These are phyloP conservation scores for Anguilla obscura DNA, from an alignment of 2,797 vertebrate species.

Conservation along the genomic window DNA sequence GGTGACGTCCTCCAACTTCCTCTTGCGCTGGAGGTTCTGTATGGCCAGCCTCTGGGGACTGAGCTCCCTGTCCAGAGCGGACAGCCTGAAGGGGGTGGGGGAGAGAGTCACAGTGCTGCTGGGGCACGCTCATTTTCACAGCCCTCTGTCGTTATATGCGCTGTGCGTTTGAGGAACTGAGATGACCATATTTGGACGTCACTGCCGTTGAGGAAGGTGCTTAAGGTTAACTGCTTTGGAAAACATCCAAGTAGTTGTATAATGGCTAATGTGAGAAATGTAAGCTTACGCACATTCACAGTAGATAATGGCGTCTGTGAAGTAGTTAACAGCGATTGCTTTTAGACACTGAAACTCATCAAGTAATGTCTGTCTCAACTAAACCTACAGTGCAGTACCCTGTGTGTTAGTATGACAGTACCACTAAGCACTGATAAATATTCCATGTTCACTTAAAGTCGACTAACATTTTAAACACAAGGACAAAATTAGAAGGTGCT, in stretches of 20 bases:
- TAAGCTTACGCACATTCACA: neutral
- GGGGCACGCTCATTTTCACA: neutral
- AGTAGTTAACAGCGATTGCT: neutral
- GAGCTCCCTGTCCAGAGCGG: conserved; percentile 76
- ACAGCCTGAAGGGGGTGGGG: conserved; percentile 66
- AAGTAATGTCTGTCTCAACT: neutral
- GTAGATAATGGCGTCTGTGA: neutral
- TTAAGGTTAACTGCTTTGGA: neutral
- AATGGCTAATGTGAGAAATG: neutral
- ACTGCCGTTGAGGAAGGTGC: neutral
- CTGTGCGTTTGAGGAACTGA: conserved; percentile 14
- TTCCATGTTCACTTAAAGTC: neutral
- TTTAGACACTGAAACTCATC: neutral
- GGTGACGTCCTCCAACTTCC: conserved; percentile 85
- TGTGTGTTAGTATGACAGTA: neutral
- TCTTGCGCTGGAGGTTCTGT: conserved; percentile 89
- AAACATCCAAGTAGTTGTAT: neutral
- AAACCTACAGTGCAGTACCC: neutral
- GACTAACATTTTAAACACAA: no score
- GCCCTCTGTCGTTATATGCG: neutral
- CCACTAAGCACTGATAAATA: neutral
- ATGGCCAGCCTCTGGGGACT: conserved; percentile 81
- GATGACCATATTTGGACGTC: neutral
- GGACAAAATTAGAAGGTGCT: no score
- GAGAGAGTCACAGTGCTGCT: neutral